These are phyloP conservation scores for Channa argus DNA, from an alignment of 2,113 vertebrate species.

Conservation along the genomic window DNA sequence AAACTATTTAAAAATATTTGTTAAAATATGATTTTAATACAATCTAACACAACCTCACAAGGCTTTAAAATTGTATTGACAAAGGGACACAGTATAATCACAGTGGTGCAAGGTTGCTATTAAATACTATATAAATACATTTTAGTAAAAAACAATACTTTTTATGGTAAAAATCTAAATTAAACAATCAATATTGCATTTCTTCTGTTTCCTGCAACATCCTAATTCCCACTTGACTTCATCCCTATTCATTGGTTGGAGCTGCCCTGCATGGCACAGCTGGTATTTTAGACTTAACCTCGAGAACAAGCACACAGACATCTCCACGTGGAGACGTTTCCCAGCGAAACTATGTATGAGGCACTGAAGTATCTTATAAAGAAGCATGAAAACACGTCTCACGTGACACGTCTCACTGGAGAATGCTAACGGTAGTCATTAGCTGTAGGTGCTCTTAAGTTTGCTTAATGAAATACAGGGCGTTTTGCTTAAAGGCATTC, in stretches of 20 bases:
- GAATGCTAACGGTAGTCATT: not conserved
- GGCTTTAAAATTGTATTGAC: too few species aligned
- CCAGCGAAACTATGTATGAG: conserved; percentile 7
- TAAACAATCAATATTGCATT: too few species aligned
- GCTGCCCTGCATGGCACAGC: conserved; percentile 11
- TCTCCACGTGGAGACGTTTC: conserved; percentile 9
- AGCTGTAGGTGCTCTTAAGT: conserved; percentile 21
- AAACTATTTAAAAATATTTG: too few species aligned
- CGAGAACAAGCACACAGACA: conserved; percentile 28
- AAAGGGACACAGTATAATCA: too few species aligned
- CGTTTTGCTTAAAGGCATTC: not conserved
- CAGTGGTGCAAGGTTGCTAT: too few species aligned
- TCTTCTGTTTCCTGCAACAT: not conserved
- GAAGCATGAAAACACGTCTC: conserved; percentile 23
- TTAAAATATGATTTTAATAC: too few species aligned
- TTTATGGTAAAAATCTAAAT: too few species aligned
- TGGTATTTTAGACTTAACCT: conserved; percentile 45
- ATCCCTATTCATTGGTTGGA: conserved; percentile 52
- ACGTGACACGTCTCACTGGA: conserved; percentile 14
- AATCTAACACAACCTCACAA: too few species aligned
- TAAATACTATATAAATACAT: too few species aligned
- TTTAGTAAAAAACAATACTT: too few species aligned
- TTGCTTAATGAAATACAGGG: not conserved
- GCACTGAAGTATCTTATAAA: not conserved
- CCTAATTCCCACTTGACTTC: conserved; percentile 5